phyloP scores from a whole-genome alignment of 1,140 invertebrate genomes.

The Spodoptera frugiperda region DNA sequence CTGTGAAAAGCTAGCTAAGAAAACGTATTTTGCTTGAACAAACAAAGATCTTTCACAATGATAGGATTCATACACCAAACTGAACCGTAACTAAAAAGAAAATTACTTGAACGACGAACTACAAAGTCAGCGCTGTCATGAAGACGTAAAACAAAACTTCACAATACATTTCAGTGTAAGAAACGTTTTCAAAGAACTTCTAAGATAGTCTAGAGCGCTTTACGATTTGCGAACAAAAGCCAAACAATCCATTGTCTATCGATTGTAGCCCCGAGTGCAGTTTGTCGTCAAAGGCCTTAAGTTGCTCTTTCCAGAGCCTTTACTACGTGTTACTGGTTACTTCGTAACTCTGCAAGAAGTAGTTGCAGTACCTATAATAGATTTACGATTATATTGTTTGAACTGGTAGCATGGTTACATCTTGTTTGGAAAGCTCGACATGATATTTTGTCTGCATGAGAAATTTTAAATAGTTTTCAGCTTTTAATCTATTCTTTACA shows the following conservation, averaged over 20 bases:
- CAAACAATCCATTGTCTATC: constrained; percentile 81
- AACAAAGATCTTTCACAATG: constrained; percentile 36
- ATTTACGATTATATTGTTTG: not conserved
- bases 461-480: too few species aligned
- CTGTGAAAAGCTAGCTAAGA: not conserved
- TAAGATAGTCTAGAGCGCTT: constrained; percentile 68
- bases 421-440: too few species aligned
- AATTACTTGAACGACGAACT: constrained; percentile 49
- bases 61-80: constrained; percentile 42
- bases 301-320: constrained; percentile 59
- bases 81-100: constrained; percentile 44
- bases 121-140: constrained; percentile 51
- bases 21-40: constrained; percentile 35
- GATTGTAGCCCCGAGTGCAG: constrained; percentile 75
- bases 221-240: constrained; percentile 75
- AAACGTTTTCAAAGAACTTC: constrained; percentile 68
- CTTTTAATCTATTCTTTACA: too few species aligned
- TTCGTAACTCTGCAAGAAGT: constrained; percentile 35
- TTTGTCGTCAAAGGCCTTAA: constrained; percentile 76
- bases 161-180: constrained; percentile 65
- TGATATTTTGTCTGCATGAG: too few species aligned
- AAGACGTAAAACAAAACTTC: constrained; percentile 56
- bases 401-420: not conserved
- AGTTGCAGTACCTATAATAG: constrained; percentile 24
- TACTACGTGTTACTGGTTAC: constrained; percentile 51